phyloP scores from a whole-genome alignment of 2,888 invertebrate species.

The Ophioninae sp. region DNA sequence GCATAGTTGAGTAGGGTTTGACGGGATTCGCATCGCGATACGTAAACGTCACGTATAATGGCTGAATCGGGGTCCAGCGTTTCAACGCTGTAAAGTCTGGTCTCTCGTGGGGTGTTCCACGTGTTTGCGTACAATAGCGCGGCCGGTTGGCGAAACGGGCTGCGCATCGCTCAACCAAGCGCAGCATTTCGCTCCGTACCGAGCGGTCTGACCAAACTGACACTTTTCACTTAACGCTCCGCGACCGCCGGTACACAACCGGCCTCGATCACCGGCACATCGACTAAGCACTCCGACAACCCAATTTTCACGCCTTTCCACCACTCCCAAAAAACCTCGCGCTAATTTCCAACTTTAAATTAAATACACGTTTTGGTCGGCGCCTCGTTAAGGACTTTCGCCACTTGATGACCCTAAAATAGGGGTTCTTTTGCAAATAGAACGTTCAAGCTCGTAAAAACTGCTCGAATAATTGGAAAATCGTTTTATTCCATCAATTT shows the following conservation, averaged over 20 bases:
- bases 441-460: no score
- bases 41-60: not conserved
- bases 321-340: not conserved
- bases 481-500: no score
- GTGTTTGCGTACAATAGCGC: conserved; percentile 27
- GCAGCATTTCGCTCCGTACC: conserved; percentile 44
- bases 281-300: conserved; percentile 1
- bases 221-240: conserved; percentile 61
- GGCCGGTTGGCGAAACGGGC: conserved; percentile 35
- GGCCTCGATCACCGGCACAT: conserved; percentile 40
- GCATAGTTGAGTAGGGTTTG: conserved; percentile 45
- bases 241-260: conserved; percentile 45
- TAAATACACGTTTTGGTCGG: not conserved
- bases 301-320: conserved; percentile 18
- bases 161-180: conserved; percentile 43
- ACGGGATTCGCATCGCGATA: conserved; percentile 21
- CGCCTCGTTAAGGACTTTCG: no score
- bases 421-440: no score
- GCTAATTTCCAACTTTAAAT: not conserved
- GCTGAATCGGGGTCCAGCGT: not conserved
- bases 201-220: conserved; percentile 59
- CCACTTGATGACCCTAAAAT: no score
- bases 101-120: conserved; percentile 14
- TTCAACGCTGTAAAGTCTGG: conserved; percentile 23
- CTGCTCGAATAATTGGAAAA: no score